Conservation (phyloP, 1,140 invertebrate genomes). For the Atta colombica region DNA sequence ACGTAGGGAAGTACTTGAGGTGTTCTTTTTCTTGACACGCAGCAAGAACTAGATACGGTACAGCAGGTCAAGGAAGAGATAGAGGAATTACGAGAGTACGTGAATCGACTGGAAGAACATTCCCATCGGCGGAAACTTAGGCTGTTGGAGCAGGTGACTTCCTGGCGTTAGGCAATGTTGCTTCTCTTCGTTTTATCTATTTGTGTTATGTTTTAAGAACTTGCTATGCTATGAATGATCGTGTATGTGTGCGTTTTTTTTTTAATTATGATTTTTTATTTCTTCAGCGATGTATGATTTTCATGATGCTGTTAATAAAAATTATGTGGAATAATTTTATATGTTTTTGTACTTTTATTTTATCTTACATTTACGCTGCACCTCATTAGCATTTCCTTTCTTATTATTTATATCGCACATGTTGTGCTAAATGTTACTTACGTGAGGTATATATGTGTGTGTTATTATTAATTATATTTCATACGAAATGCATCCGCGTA, state of each 20-base stretch:
- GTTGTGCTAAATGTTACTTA: background rate
- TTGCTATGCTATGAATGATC: background rate
- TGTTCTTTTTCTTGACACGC: slow-evolving; percentile 55
- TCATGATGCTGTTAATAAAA: slow-evolving; percentile 24
- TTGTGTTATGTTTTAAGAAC: slow-evolving; percentile 37
- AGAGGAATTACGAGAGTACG: slow-evolving; percentile 95
- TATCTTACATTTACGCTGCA: background rate
- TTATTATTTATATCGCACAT: background rate
- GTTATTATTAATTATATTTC: background rate
- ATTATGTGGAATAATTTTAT: background rate
- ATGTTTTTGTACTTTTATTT: slow-evolving; percentile 49
- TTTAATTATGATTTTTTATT: slow-evolving; percentile 22
- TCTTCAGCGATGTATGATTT: background rate
- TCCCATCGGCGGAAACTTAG: slow-evolving; percentile 94
- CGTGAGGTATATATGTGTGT: background rate
- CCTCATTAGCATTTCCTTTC: background rate
- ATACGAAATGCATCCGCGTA: background rate
- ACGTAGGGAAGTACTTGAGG: slow-evolving; percentile 10
- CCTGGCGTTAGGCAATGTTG: slow-evolving; percentile 17
- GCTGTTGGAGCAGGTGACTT: slow-evolving; percentile 94
- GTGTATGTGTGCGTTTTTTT: background rate
- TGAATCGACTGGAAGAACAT: slow-evolving; percentile 95
- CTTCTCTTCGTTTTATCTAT: background rate
- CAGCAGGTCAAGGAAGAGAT: slow-evolving; percentile 98
- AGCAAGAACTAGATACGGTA: slow-evolving; percentile 95